These are phyloP conservation scores for Epinotia demarniana DNA, from an alignment of 2,888 invertebrate species.

Conservation along the genomic window DNA sequence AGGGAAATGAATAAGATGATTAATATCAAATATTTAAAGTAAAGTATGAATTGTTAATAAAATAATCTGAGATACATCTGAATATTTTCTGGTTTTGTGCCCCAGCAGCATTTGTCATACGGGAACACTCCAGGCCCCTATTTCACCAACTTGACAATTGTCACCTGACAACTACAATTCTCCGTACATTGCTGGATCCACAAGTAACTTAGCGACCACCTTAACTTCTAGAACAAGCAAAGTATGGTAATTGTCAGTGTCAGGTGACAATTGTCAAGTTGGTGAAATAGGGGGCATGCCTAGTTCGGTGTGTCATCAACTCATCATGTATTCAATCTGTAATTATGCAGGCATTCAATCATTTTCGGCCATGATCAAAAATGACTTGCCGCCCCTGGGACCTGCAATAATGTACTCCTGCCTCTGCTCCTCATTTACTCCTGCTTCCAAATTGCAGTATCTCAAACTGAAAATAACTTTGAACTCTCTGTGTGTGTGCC, in stretches of 20 bases:
- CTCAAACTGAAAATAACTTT: neutral
- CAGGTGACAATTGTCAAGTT: no score
- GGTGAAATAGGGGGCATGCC: no score
- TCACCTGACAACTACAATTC: no score
- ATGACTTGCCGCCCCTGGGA: constrained; percentile 20
- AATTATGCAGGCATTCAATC: constrained; percentile 26
- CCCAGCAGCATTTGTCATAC: neutral
- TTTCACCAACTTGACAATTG: no score
- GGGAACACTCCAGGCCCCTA: no score
- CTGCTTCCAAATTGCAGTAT: neutral
- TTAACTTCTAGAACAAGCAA: no score
- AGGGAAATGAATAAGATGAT: no score
- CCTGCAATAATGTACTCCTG: constrained; percentile 20
- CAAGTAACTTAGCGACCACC: no score
- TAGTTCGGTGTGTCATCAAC: constrained; percentile 12
- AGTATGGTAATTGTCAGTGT: no score
- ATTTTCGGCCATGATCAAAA: constrained; percentile 28
- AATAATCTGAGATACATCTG: neutral
- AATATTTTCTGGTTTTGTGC: neutral
- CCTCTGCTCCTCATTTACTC: neutral
- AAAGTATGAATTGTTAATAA: no score
- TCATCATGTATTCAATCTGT: constrained; percentile 19
- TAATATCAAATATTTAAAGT: no score
- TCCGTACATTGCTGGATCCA: no score
- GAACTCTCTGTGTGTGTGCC: neutral